Base-by-base conservation (phyloP, 2,113 vertebrate genomes). In the Strigops habroptila region DNA sequence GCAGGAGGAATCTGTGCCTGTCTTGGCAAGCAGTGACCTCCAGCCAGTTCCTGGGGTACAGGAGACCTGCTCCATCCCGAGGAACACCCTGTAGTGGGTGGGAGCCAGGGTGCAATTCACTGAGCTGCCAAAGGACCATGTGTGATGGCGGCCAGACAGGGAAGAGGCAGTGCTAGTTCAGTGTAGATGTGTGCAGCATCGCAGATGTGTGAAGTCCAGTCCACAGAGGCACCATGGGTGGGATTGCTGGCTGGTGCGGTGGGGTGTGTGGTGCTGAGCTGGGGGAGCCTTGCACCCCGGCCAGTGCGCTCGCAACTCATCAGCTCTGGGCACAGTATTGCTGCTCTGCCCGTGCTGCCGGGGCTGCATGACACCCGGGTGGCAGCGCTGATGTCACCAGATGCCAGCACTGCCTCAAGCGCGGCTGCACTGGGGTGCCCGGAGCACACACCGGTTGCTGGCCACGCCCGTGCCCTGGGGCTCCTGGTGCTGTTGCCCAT, bases 261-360 rank as follows among this genome's bases (percentile, higher is more conserved):
- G 43, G n/a, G 39, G 14, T 31, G 25, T 35, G 46, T 2, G 3
- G 46, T 48, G 52, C 52, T 16, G 21, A 35, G 52, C 0, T 25
- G 55, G 63, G 43, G 57, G 12, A 43, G 17, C 57, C 30, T 35
- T 35, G 59, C 35, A 19, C 11, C 11, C 31, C 22, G 43, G 35
- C 43, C 31, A 33, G 70, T 2, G 1, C 2, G 9, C 28, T 49
- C 13, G 1, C 0, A 1, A 55, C 73, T 39, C 48, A 7, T 1
- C 30, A 49, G 31, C 74, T 30, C 59, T 14, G 43, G 52, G 33
- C 59, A 65, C 60, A 1, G 4, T 7, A 68, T 22, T 37, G 55
- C 18, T 0, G 0, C 8, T 8, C 44, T 16, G 27, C 7, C 4
- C 0, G 0, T 25, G 41, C 73, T 39, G 46, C 43, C 57, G 41